These are phyloP conservation scores for Leptocoma aspasia DNA, from an alignment of 2,113 vertebrate genomes.

Conservation along the genomic window DNA sequence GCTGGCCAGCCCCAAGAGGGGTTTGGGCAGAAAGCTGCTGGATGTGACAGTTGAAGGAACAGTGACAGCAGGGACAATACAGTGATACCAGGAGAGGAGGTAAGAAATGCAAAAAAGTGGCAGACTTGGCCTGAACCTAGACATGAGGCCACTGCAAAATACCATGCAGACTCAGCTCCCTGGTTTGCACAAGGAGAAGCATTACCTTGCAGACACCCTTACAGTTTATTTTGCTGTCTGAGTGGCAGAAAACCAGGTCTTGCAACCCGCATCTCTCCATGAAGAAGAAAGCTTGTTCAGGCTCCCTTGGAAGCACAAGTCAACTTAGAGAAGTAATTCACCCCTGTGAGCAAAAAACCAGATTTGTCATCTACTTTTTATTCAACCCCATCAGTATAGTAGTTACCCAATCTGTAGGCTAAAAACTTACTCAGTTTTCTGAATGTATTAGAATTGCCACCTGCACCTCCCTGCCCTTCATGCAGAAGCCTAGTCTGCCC, in stretches of 20 bases:
- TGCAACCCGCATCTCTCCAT: neutral
- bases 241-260: neutral
- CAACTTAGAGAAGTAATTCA: neutral
- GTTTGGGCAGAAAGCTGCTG: neutral
- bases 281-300: neutral
- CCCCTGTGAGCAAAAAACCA: neutral
- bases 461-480: neutral
- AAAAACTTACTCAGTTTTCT: neutral
- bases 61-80: accelerated
- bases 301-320: neutral
- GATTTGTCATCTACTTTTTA: neutral
- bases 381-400: neutral
- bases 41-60: neutral
- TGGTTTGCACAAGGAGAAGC: neutral
- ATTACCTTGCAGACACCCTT: neutral
- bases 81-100: neutral
- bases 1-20: neutral
- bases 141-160: neutral
- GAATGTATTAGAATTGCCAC: neutral
- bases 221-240: neutral
- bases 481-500: neutral
- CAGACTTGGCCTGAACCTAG: neutral
- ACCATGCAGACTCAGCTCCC: neutral
- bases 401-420: neutral
- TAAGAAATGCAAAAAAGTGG: neutral